phyloP scores from a whole-genome alignment of 2,797 vertebrate genomes.

The Picus viridis region DNA sequence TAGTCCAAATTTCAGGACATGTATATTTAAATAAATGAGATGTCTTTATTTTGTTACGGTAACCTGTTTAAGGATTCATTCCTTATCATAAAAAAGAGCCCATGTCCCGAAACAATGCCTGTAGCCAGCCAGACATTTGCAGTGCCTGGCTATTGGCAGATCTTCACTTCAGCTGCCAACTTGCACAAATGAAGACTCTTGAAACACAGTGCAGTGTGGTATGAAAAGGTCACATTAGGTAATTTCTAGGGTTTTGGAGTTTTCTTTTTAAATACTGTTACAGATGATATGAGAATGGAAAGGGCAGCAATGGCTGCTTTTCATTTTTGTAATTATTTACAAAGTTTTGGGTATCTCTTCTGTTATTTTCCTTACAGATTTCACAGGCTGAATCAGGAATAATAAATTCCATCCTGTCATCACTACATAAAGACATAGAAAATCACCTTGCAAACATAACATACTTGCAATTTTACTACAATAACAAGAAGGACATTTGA shows the following conservation, averaged over 20 bases:
- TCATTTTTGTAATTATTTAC: not conserved
- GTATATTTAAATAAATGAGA: not conserved
- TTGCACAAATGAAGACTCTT: not conserved
- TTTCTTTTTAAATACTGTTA: not conserved
- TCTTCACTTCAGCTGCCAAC: not conserved
- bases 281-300: not conserved
- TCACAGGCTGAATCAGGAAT: not conserved
- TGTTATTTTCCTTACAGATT: not conserved
- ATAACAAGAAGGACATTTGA: not conserved
- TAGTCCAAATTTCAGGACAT: not conserved
- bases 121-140: not conserved
- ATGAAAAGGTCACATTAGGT: rapidly evolving
- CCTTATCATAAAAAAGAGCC: not conserved
- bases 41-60: not conserved
- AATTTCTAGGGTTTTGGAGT: not conserved
- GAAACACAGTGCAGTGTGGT: not conserved
- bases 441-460: not conserved
- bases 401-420: not conserved
- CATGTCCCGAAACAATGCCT: not conserved
- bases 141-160: not conserved
- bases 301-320: not conserved
- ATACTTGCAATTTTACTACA: not conserved
- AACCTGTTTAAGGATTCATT: not conserved
- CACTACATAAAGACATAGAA: not conserved
- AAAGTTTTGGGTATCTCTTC: not conserved